Evolutionary conservation across 1,140 invertebrate species (phyloP), one percentile per base, ranked within the genome.

Genomic region (Subanguina moxae): DNA sequence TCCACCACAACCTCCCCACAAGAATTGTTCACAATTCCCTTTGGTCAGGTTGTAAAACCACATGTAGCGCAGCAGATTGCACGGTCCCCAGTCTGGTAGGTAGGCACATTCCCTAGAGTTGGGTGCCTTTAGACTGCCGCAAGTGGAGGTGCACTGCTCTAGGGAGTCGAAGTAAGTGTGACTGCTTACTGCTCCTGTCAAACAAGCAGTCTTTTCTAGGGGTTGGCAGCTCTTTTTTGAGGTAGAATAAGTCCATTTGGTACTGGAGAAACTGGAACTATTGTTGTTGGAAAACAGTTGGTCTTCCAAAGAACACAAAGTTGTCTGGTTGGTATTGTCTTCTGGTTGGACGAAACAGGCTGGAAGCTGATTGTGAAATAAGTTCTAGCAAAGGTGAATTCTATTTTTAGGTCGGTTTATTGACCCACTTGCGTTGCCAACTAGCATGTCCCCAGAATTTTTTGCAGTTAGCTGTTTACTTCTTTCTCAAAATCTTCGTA

Each of bases 41-140:
- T 48, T 46, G 23, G 76, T 74, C 65, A 79, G 38, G 59, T 80
- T 80, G 65, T 72, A 80, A 61, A 77, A 80, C 78, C 78, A 80
- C 43, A 67, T 61, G 25, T 81, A 73, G 9, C 78, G 63, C 1
- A 80, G 74, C 23, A 69, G 74, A 65, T 80, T 80, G 59, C 78
- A 80, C 19, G 58, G 46, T 23, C 78, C 78, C 77, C 73, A 78
- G 61, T 80, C 78, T 0, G 78, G 78, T 17, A 58, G 56, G 38
- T 77, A 65, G 13, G 74, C 67, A 28, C 78, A 80, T 43, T 71
- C 32, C 32, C 3, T 38, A 38, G 32, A 38, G 3, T 38, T 38
- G 7, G 19, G 19, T 68, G 65, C 21, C 32, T 64, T 42, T 9
- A 67, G 27, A 23, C 63, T 8, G 15, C n/a, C 8, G 15, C 48